phyloP scores from a whole-genome alignment of 1,140 invertebrate species.

The Drosophila ficusphila region DNA sequence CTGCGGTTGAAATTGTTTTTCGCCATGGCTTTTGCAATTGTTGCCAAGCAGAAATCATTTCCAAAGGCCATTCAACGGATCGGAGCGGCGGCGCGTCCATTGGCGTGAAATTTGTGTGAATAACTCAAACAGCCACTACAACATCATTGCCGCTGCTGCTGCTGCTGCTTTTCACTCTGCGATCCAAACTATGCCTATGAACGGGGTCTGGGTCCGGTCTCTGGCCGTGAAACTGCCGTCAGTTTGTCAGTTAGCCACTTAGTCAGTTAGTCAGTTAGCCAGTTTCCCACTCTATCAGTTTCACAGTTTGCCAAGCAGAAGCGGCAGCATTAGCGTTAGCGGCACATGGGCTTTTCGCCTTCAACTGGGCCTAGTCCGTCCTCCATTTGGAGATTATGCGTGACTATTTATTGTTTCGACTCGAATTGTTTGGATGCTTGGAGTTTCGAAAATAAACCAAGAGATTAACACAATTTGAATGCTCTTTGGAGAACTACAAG shows the following conservation, averaged over 20 bases:
- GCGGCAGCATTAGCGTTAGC: constrained; percentile 4
- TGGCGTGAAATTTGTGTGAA: constrained; percentile 80
- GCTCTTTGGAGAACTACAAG: background rate
- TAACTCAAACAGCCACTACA: constrained; percentile 54
- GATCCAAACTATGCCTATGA: constrained; percentile 68
- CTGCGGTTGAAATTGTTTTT: constrained; percentile 39
- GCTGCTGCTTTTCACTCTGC: constrained; percentile 60
- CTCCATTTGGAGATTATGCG: constrained; percentile 59
- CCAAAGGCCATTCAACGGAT: constrained; percentile 66
- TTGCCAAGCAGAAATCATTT: constrained; percentile 70
- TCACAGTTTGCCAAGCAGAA: constrained; percentile 16
- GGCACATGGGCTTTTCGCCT: constrained; percentile 55
- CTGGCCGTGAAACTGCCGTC: constrained; percentile 68
- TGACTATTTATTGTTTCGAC: constrained; percentile 72
- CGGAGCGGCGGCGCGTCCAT: constrained; percentile 58
- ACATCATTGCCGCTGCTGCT: constrained; percentile 14
- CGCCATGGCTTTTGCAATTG: constrained; percentile 33
- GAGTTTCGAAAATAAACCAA: constrained; percentile 9
- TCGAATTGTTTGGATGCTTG: constrained; percentile 42
- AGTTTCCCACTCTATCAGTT: constrained; percentile 1
- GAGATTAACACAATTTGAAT: background rate
- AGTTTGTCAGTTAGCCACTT: constrained; percentile 15
- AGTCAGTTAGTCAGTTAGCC: constrained; percentile 5
- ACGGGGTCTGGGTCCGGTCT: constrained; percentile 31
- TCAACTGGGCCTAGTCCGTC: constrained; percentile 36